Evolutionary conservation across 1,140 invertebrate genomes (phyloP), one percentile per base, ranked within the genome.

Genomic region (Vanessa atalanta): DNA sequence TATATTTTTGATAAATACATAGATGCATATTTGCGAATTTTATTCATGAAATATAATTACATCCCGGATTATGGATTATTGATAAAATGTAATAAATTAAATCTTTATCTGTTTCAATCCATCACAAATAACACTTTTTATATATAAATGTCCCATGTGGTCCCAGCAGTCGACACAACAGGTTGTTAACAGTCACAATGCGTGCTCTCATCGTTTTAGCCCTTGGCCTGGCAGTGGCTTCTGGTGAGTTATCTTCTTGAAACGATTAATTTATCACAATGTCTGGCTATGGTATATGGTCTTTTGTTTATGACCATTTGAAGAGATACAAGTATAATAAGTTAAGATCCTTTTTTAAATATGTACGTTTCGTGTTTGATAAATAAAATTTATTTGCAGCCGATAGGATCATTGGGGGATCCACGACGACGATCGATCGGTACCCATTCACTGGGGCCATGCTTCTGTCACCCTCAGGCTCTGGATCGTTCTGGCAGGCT

Each of bases 401-500:
- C 31, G 15, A n/a, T 8, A 73, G 65, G 50, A 73, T 73, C 15
- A 13, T 68, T 14, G 72, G 72, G 7, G 72, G 72, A 53, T 26
- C 55, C n/a, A 26, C 14, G 14, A 68, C 57, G 51, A 37, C 57
- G 0, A 67, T 64, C 31, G 48, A n/a, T 13, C 16, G 37, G 16
- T 73, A 73, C 48, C 65, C 65, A 53, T 73, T 47, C 43, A 11
- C 23, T 37, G 57, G 37, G 4, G 66, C 55, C 53, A 16, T 73
- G 43, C 12, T 68, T 5, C 20, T 31, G 16, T 73, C 72, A 6
- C n/a, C 16, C 3, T 47, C 47, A 20, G 70, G 64, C 6, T 9
- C 23, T 47, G 71, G 55, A 15, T 16, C 47, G 16, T 72, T 72
- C 55, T 16, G n/a, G 0, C 82, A 83, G 37, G 16, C 64, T 6